Conservation (phyloP, 2,113 vertebrate genomes). For the Elgaria multicarinata region DNA sequence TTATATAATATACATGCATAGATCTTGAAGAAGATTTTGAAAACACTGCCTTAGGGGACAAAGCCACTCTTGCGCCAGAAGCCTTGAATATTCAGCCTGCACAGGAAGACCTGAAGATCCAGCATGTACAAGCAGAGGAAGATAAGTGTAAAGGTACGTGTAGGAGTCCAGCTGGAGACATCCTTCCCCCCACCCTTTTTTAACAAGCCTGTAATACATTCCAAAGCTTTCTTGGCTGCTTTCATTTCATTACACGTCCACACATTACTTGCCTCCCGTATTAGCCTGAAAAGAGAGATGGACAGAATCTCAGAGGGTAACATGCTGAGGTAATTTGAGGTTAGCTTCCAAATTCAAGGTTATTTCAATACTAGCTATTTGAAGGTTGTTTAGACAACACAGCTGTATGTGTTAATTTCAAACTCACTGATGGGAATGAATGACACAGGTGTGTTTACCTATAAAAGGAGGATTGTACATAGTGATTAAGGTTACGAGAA, state of each 20-base stretch:
- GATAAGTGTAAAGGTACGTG: constrained; percentile 69
- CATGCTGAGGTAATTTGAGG: not conserved
- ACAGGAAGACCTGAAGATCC: constrained; percentile 14
- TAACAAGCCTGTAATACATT: not conserved
- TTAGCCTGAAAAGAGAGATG: not conserved
- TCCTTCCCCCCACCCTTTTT: not conserved
- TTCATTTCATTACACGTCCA: not conserved
- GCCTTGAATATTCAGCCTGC: constrained; percentile 46
- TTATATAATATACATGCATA: constrained; percentile 34
- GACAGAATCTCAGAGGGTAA: constrained; percentile 6
- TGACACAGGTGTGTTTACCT: not conserved
- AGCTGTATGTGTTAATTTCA: not conserved
- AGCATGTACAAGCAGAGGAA: constrained; percentile 50
- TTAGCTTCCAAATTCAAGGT: constrained; percentile 8
- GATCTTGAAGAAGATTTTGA: constrained; percentile 58
- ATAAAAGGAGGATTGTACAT: not conserved
- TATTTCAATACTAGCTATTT: not conserved
- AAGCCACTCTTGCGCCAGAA: constrained; percentile 55
- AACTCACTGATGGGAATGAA: not conserved
- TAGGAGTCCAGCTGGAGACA: not conserved
- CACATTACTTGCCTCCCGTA: not conserved
- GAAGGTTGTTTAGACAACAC: constrained; percentile 1
- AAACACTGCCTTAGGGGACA: constrained; percentile 49
- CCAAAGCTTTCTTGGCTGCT: not conserved
- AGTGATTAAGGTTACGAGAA: not conserved